A percentile compares a stretch with the other conserved stretches of the same genome.
These are phyloP conservation scores for Apoda limacodes DNA, from an alignment of 2,888 invertebrate genomes.

Conservation along the genomic window DNA sequence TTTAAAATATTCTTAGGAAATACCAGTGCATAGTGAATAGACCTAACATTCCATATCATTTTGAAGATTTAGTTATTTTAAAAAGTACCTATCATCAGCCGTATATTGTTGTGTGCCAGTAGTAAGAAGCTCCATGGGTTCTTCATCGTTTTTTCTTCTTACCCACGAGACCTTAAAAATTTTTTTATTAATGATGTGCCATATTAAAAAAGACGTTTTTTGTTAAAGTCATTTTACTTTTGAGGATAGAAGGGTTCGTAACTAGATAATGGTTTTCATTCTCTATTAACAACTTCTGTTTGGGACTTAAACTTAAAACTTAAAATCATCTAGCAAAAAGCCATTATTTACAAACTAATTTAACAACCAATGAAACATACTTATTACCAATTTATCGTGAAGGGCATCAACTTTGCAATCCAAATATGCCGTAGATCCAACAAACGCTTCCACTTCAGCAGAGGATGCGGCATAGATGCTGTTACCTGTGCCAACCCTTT, in stretches of 20 bases:
- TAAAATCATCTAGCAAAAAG: too few relatives aligned
- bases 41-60: too few relatives aligned
- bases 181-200: too few relatives aligned
- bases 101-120: slow-evolving; percentile 60
- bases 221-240: too few relatives aligned
- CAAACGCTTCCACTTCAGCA: slow-evolving; percentile 54
- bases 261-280: too few relatives aligned
- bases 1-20: too few relatives aligned
- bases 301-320: too few relatives aligned
- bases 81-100: slow-evolving; percentile 47
- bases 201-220: too few relatives aligned
- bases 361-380: slow-evolving; percentile 30
- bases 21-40: too few relatives aligned
- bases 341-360: too few relatives aligned
- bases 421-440: slow-evolving; percentile 55
- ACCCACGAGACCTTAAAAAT: slow-evolving; percentile 64
- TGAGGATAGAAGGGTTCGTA: too few relatives aligned
- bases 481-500: slow-evolving; percentile 44
- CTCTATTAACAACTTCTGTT: too few relatives aligned
- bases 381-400: slow-evolving; percentile 63
- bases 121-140: slow-evolving; percentile 55
- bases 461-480: slow-evolving; percentile 58
- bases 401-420: slow-evolving; percentile 63
- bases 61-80: not conserved
- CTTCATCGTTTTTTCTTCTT: slow-evolving; percentile 55